These are phyloP conservation scores for Bujurquina vittata DNA, from an alignment of 2,113 vertebrate species.

Conservation along the genomic window DNA sequence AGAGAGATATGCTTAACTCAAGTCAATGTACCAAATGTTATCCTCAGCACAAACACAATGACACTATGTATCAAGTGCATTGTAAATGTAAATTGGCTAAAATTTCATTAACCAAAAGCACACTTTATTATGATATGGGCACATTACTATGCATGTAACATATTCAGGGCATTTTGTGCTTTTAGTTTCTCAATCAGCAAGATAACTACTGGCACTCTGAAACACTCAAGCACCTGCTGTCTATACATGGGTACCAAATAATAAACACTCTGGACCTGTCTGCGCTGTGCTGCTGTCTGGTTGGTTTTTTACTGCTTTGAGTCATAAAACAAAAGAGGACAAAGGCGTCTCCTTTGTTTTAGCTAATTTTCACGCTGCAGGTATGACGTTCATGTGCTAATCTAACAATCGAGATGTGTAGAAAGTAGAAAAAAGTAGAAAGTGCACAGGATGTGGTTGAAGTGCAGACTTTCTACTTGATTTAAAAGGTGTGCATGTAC, in stretches of 20 bases:
- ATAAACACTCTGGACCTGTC: slow-evolving; percentile 74
- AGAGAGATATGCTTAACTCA: slow-evolving; percentile 65
- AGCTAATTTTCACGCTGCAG: neutral
- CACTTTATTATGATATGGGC: slow-evolving; percentile 73
- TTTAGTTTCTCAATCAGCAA: slow-evolving; percentile 75
- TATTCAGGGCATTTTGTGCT: slow-evolving; percentile 79
- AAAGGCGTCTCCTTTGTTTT: neutral
- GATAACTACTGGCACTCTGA: slow-evolving; percentile 70
- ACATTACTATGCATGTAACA: slow-evolving; percentile 84
- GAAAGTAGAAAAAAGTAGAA: too few relatives aligned
- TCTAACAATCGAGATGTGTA: neutral
- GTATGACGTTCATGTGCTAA: neutral
- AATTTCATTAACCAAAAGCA: slow-evolving; percentile 71
- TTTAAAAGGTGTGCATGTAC: neutral
- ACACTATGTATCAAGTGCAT: slow-evolving; percentile 62
- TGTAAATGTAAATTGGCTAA: slow-evolving; percentile 63
- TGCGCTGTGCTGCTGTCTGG: slow-evolving; percentile 8
- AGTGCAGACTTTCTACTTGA: neutral
- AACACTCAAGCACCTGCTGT: slow-evolving; percentile 73
- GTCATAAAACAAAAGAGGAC: neutral
- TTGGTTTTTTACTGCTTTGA: slow-evolving; percentile 2
- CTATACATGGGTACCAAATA: slow-evolving; percentile 77
- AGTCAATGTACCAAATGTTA: slow-evolving; percentile 69
- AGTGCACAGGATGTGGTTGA: neutral
- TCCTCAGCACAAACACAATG: slow-evolving; percentile 68